Percentiles rank a stretch among this genome's conserved stretches.
Evolutionary conservation across 2,888 invertebrate genomes (phyloP).

Genomic region (Chrysolina haemoptera): DNA sequence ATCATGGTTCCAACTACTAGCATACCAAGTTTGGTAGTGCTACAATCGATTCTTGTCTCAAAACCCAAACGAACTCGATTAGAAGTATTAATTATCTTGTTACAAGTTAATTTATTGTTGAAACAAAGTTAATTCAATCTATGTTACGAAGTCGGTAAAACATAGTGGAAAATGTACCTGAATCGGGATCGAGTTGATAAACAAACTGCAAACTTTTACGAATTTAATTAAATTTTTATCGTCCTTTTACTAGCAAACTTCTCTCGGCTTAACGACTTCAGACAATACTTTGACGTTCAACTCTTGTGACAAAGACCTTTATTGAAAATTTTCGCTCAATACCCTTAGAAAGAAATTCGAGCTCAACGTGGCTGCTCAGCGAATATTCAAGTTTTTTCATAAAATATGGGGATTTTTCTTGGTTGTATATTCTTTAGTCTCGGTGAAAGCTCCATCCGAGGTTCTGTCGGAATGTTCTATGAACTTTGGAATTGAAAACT

Average conservation of each 20-base stretch:
- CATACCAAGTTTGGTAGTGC: too few species aligned
- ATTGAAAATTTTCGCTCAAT: constrained; percentile 33
- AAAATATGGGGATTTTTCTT: constrained; percentile 12
- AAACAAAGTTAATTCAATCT: constrained; percentile 19
- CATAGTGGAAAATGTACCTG: constrained; percentile 21
- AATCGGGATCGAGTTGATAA: constrained; percentile 30
- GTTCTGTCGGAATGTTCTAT: background rate
- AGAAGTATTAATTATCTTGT: background rate
- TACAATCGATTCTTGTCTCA: too few species aligned
- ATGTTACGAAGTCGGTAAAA: constrained; percentile 1
- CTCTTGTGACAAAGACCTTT: constrained; percentile 32
- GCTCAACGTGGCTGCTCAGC: constrained; percentile 3
- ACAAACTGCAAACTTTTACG: constrained; percentile 31
- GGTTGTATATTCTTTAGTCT: background rate
- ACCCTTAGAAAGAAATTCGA: constrained; percentile 17
- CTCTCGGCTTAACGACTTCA: constrained; percentile 28
- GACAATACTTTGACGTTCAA: constrained; percentile 30
- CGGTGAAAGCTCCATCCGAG: background rate
- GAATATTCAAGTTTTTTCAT: constrained; percentile 19
- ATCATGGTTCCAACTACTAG: too few species aligned
- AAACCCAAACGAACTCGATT: too few species aligned
- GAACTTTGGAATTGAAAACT: background rate
- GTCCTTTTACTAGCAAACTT: constrained; percentile 29
- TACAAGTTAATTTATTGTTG: constrained; percentile 19
- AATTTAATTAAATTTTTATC: constrained; percentile 34